Base-by-base conservation (phyloP, 2,797 vertebrate genomes). In the Crocodylus rhombifer region DNA sequence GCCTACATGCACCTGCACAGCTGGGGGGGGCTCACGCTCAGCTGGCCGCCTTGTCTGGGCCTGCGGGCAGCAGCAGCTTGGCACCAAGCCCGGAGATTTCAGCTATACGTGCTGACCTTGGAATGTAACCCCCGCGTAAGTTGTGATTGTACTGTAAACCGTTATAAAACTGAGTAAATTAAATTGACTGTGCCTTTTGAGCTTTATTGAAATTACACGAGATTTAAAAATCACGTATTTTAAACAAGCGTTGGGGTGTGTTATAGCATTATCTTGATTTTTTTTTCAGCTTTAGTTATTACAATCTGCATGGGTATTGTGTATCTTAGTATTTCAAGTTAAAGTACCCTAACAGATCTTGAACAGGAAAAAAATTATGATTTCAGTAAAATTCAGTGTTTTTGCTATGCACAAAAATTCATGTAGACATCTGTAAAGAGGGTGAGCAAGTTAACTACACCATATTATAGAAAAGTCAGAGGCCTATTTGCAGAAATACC, bases 211-310 rank as follows among this genome's bases (percentile, higher is more conserved):
- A 88, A 74, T 64, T 74, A 78, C 28, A 82, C 78, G 30, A 86
- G 18, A 57, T 76, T 56, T 6, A 36, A 81, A 74, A 28, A 6
- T 85, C 28, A 77, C 62, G 12, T 30, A 77, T 14, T 67, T 92
- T 51, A n/a, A 93, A 87, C 18, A 17, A 73, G 83, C 57, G 64
- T 63, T 17, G 88, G 13, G 56, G 17, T 89, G 56, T 16, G 1
- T 58, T 55, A 75, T 6, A 65, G 33, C n/a, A 76, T 93, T 81
- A 90, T 77, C 58, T 84, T 92, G 33, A 67, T 69, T 78, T 26
- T 95, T 90, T 86, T 10, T 75, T 69, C 87, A 23, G 36, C 20
- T 87, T 71, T 21, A 75, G 63, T 73, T 80, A 82, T 36, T 96
- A 91, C 61, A 30, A 30, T 30, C 30, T 30, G 30, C 30, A 30